Evolutionary conservation across 2,888 invertebrate species (phyloP), one percentile per base, ranked within the genome.

Genomic region (Prosapia bicincta): DNA sequence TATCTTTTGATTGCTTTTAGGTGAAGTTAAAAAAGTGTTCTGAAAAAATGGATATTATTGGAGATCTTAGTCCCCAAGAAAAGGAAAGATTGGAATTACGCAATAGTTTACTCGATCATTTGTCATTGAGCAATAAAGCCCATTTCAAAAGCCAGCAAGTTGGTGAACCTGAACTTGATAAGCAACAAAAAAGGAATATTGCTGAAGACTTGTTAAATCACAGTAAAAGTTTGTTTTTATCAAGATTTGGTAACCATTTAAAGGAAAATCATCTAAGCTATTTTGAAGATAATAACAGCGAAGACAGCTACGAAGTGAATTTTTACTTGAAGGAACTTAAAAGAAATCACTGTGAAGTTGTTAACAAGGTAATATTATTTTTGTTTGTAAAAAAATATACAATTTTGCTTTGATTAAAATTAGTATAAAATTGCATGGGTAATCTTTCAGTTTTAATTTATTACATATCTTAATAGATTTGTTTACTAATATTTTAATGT

Each of bases 91-190:
- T 76, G 30, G 23, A 54, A 1, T 83, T 83, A 38, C 76, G 77
- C 78, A 83, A 86, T 71, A 88, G 89, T 81, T 90, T 93, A 81
- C 85, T 93, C 76, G 87, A 89, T 81, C 87, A 88, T 82, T 84
- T 94, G 79, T 88, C 89, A 3, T 83, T 87, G 78, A 89, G 90
- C 81, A 87, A 88, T 68, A 88, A 88, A 77, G 89, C 91, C 66
- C 88, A 90, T 78, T 95, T 96, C 81, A 94, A 93, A 86, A 94
- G 92, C 82, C 93, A 96, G 83, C 95, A 95, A 84, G 87, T 91
- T 70, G 90, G 90, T 81, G 94, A 96, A 83, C 88, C 89, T 0
- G 95, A 96, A 82, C 83, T 96, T 70, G 89, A 88, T 5, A 84
- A 87, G 0, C 83, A 85, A 23, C 93, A 96, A 81, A 96, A 95